Evolutionary conservation across 2,113 vertebrate genomes (phyloP).

Genomic region (Athene noctua): DNA sequence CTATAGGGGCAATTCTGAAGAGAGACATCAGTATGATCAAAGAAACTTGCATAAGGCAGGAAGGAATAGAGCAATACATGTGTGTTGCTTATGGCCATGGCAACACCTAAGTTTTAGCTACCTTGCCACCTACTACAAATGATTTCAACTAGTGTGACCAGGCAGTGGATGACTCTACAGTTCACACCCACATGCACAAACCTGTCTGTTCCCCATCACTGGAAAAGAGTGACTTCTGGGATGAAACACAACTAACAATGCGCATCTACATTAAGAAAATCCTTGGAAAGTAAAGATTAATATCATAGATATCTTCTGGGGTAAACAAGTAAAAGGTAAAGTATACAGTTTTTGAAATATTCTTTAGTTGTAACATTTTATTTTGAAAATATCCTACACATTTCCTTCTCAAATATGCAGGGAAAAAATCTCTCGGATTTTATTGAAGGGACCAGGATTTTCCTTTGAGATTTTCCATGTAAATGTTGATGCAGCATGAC

Average conservation of each 20-base stretch:
- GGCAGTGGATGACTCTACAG: neutral
- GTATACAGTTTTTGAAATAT: neutral
- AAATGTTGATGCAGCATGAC: neutral
- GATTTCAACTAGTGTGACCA: neutral
- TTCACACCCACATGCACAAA: neutral
- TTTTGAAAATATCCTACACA: neutral
- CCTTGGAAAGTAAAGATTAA: neutral
- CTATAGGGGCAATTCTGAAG: neutral
- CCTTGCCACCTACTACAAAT: neutral
- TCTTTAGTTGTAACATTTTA: neutral
- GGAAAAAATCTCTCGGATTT: neutral
- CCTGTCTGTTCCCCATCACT: neutral
- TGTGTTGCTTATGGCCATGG: neutral
- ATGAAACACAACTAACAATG: neutral
- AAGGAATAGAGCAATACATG: neutral
- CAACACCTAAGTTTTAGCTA: neutral
- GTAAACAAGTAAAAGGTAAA: neutral
- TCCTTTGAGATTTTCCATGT: neutral
- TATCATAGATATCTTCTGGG: neutral
- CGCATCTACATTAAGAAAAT: neutral
- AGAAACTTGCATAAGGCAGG: neutral
- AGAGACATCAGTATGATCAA: neutral
- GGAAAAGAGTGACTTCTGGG: neutral
- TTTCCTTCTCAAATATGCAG: neutral
- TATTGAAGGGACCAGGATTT: neutral